phyloP scores from a whole-genome alignment of 2,797 vertebrate genomes.

The Cryptoblepharus egeriae region DNA sequence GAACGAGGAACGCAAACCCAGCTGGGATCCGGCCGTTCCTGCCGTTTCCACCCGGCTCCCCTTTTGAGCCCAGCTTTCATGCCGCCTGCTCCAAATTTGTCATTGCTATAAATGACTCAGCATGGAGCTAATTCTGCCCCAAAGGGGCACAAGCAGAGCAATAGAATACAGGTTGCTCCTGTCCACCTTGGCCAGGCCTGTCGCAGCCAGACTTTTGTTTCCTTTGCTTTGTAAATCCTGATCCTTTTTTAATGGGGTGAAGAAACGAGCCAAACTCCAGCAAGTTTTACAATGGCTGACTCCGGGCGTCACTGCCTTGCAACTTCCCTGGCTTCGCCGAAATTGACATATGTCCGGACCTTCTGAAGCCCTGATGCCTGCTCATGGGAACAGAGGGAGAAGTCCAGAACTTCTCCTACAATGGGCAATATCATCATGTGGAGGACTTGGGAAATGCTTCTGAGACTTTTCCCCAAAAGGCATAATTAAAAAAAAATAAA shows the following conservation, averaged over 20 bases:
- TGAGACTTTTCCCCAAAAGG: too few species aligned
- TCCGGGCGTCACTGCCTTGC: not conserved
- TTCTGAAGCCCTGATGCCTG: not conserved
- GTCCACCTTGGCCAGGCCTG: fast-evolving
- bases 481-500: too few species aligned
- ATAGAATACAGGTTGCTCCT: not conserved
- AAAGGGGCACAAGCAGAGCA: not conserved
- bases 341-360: not conserved
- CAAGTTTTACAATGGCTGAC: not conserved
- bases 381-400: too few species aligned
- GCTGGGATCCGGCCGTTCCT: constrained; percentile 32
- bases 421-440: too few species aligned
- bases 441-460: too few species aligned
- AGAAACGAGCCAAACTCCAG: not conserved
- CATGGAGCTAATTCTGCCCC: constrained; percentile 30
- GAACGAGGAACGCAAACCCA: constrained; percentile 25
- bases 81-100: constrained; percentile 52
- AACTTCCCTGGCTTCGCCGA: not conserved
- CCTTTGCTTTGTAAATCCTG: not conserved
- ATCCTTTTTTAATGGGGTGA: not conserved
- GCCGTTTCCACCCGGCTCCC: constrained; percentile 6
- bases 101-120: not conserved
- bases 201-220: not conserved
- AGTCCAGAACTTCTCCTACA: too few species aligned
- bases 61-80: constrained; percentile 30